Conservation (phyloP, 2,888 invertebrate genomes). For the Hybos culiciformis region DNA sequence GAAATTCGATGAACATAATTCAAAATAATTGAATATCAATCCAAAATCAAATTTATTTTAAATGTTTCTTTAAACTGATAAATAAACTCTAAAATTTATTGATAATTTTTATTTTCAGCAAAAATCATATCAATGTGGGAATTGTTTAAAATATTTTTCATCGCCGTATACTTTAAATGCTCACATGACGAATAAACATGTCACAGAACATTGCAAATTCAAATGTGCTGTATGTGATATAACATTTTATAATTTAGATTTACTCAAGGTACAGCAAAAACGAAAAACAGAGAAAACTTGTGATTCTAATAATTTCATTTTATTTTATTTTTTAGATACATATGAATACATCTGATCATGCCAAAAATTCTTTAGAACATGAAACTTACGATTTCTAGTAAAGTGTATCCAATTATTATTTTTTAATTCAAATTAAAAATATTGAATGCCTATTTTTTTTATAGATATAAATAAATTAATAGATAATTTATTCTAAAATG, state of each 20-base stretch:
- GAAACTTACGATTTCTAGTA: too few species aligned
- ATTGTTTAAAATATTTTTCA: conserved; percentile 34
- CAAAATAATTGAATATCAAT: too few species aligned
- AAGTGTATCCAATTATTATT: too few species aligned
- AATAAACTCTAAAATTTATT: too few species aligned
- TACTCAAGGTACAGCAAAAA: conserved; percentile 35
- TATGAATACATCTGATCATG: background rate
- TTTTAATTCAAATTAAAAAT: too few species aligned
- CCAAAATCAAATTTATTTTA: too few species aligned
- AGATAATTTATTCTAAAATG: too few species aligned
- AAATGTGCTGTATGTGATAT: conserved; percentile 44
- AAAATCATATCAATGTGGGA: conserved; percentile 33
- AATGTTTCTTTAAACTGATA: too few species aligned
- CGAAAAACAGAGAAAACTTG: background rate
- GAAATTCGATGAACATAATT: too few species aligned
- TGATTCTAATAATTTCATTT: background rate
- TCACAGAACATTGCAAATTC: conserved; percentile 27
- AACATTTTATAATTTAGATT: conserved; percentile 44
- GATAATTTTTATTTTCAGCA: too few species aligned
- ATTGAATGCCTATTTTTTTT: too few species aligned
- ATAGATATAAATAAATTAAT: too few species aligned
- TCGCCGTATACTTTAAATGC: conserved; percentile 28
- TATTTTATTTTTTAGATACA: background rate
- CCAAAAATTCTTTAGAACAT: background rate
- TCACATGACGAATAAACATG: conserved; percentile 32